These are phyloP conservation scores for Hoplostethus atlanticus DNA, from an alignment of 2,797 vertebrate species.

Conservation along the genomic window DNA sequence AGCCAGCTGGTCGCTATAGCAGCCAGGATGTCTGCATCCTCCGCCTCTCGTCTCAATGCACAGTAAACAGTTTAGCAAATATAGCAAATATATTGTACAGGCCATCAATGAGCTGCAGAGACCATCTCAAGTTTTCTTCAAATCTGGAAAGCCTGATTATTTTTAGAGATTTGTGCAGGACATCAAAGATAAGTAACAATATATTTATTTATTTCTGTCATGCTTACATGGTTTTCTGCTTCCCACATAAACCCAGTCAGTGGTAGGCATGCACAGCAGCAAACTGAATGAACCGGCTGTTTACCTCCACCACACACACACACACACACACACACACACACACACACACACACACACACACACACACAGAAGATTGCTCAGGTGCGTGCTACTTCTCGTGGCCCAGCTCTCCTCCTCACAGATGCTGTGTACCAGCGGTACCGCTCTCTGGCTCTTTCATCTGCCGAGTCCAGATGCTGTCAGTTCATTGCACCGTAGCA, in stretches of 20 bases:
- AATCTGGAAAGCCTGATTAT: not conserved
- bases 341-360: constrained; percentile 13
- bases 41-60: constrained; percentile 16
- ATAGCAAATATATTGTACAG: not conserved
- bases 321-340: not conserved
- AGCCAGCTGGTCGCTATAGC: constrained; percentile 55
- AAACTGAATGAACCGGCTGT: constrained; percentile 2
- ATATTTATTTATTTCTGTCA: constrained; percentile 7
- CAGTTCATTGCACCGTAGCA: constrained; percentile 66
- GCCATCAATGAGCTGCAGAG: too few species aligned
- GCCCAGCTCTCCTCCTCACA: constrained; percentile 22
- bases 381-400: constrained; percentile 20
- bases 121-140: constrained; percentile 6
- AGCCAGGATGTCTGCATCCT: constrained; percentile 43
- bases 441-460: constrained; percentile 57
- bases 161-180: constrained; percentile 3
- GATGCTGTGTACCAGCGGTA: constrained; percentile 37
- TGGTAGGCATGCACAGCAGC: too few species aligned
- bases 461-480: constrained; percentile 63
- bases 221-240: not conserved
- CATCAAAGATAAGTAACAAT: constrained; percentile 29
- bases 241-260: too few species aligned
- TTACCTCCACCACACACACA: not conserved
- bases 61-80: constrained; percentile 49
- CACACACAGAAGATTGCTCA: not conserved